A percentile compares a stretch with the other conserved stretches of the same genome.
Evolutionary conservation across 2,113 vertebrate species (phyloP).

Genomic region (Cettia cetti): DNA sequence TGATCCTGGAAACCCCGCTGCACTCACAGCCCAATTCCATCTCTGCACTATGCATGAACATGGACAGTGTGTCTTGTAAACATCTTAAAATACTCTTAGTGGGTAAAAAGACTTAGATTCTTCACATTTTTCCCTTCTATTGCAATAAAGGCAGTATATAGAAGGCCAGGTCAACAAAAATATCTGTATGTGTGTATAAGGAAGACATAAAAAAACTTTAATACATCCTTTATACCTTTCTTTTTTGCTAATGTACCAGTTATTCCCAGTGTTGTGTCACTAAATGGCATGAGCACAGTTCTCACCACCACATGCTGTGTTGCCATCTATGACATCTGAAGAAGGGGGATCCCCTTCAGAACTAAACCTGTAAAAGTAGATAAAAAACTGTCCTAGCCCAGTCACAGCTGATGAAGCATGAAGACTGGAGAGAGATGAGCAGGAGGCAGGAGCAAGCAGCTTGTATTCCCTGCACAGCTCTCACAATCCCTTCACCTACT

Average conservation of each 20-base stretch:
- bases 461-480: not conserved
- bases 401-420: slow-evolving; percentile 7
- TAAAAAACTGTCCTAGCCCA: not conserved
- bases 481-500: not conserved
- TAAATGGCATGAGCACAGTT: not conserved
- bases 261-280: not conserved
- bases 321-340: not conserved
- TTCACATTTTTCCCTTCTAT: not conserved
- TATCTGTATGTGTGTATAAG: not conserved
- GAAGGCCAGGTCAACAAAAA: not conserved
- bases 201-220: not conserved
- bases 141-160: not conserved
- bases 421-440: not conserved
- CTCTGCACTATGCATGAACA: rapidly evolving
- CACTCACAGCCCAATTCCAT: not conserved
- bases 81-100: not conserved
- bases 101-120: not conserved
- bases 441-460: not conserved
- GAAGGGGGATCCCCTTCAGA: not conserved
- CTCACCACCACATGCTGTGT: not conserved
- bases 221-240: not conserved
- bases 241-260: not conserved
- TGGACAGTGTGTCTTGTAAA: not conserved
- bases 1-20: not conserved
- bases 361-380: not conserved